Percentiles rank a stretch among this genome's conserved stretches.
Conservation (phyloP, 2,113 vertebrate genomes). For the Progne subis region DNA sequence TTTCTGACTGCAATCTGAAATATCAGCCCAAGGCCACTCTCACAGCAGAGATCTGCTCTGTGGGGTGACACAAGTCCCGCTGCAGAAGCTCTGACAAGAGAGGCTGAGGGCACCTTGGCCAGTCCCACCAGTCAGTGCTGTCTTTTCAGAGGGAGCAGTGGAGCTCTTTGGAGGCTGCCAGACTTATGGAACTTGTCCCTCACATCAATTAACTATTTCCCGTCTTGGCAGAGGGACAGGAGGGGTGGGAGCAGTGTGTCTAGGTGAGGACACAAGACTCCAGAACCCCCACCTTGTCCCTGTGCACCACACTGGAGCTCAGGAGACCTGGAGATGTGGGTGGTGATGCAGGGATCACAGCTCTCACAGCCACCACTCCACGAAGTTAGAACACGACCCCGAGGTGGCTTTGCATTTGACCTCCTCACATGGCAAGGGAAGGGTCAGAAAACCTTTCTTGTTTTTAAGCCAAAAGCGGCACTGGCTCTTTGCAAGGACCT, state of each 20-base stretch:
- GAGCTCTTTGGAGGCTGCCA: neutral
- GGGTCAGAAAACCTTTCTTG: neutral
- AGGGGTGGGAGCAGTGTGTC: neutral
- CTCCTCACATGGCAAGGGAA: neutral
- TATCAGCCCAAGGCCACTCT: neutral
- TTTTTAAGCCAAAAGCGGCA: neutral
- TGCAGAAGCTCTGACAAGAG: neutral
- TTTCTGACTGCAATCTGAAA: neutral
- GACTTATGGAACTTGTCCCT: neutral
- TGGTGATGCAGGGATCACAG: neutral
- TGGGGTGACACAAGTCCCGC: neutral
- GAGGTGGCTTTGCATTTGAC: neutral
- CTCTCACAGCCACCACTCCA: neutral
- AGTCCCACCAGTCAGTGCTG: neutral
- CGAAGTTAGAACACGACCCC: accelerated
- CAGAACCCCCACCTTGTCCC: accelerated
- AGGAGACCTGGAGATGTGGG: neutral
- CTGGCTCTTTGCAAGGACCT: neutral
- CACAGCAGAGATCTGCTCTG: neutral
- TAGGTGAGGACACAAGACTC: neutral
- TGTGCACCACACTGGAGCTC: accelerated
- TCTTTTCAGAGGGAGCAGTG: neutral
- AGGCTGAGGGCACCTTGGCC: neutral
- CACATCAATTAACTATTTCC: neutral
- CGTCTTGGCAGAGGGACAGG: neutral